A percentile compares a stretch with the other conserved stretches of the same genome.
Conservation (phyloP, 2,797 vertebrate genomes). For the Remorina albescens region DNA sequence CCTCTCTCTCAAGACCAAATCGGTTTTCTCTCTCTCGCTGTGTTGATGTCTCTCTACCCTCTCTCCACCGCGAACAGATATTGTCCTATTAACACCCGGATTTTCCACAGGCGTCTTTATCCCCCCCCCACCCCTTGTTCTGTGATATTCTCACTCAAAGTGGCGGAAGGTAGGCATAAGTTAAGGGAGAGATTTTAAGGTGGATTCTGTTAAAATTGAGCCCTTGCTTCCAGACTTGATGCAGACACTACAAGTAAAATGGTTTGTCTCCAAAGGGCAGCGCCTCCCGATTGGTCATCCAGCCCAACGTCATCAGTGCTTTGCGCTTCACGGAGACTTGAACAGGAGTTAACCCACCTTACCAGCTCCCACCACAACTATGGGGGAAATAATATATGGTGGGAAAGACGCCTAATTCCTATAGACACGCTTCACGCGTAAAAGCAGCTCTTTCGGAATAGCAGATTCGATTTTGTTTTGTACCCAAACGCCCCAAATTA, state of each 20-base stretch:
- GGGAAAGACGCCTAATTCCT: slow-evolving; percentile 82
- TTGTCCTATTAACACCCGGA: slow-evolving; percentile 85
- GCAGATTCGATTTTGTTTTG: slow-evolving; percentile 59
- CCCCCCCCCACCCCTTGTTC: slow-evolving; percentile 76
- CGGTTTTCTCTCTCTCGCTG: slow-evolving; percentile 81
- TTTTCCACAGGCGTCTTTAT: slow-evolving; percentile 81
- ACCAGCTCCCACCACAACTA: slow-evolving; percentile 85
- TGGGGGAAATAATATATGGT: slow-evolving; percentile 81
- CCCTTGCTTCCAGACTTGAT: slow-evolving; percentile 94
- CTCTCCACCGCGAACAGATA: slow-evolving; percentile 86
- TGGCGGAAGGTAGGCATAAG: slow-evolving; percentile 87
- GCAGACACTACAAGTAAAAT: slow-evolving; percentile 97
- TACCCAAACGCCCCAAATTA: slow-evolving; percentile 71
- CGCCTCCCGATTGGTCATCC: slow-evolving; percentile 97
- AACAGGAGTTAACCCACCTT: slow-evolving; percentile 90
- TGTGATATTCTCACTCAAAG: slow-evolving; percentile 86
- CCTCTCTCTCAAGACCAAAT: slow-evolving; percentile 88
- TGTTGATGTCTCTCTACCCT: slow-evolving; percentile 81
- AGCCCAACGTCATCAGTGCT: slow-evolving; percentile 92
- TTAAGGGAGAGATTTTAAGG: slow-evolving; percentile 93
- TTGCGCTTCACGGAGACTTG: slow-evolving; percentile 89
- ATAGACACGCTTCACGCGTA: slow-evolving; percentile 71
- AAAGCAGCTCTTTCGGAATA: slow-evolving; percentile 54
- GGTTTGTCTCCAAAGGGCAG: slow-evolving; percentile 99
- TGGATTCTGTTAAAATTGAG: slow-evolving; percentile 97